Conservation (phyloP, 1,140 invertebrate genomes). For the Thaumetopoea pityocampa region DNA sequence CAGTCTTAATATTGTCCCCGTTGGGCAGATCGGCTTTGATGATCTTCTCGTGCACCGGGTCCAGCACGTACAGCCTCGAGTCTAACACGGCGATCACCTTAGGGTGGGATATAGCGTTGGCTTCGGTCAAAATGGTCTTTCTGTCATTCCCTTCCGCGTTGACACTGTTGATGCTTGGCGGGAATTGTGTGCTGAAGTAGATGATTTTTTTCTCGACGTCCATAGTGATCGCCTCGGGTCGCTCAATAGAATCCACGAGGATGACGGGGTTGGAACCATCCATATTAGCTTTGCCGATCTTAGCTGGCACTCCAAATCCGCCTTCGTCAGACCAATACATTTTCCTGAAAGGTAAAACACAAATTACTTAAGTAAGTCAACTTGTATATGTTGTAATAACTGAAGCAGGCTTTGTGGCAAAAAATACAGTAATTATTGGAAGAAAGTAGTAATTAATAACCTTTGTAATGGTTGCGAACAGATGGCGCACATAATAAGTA, state of each 20-base stretch:
- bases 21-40: slow-evolving; percentile 90
- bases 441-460: no score
- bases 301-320: slow-evolving; percentile 91
- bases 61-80: slow-evolving; percentile 90
- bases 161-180: slow-evolving; percentile 84
- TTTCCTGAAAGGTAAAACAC: slow-evolving; percentile 81
- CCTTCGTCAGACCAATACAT: slow-evolving; percentile 98
- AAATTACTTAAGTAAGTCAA: no score
- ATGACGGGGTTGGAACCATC: slow-evolving; percentile 89
- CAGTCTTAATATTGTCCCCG: slow-evolving; percentile 84
- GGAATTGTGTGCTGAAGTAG: slow-evolving; percentile 90
- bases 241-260: slow-evolving; percentile 80
- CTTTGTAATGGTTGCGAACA: no score
- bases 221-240: slow-evolving; percentile 89
- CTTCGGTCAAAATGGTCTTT: slow-evolving; percentile 81
- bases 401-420: no score
- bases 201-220: slow-evolving; percentile 90
- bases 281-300: slow-evolving; percentile 96
- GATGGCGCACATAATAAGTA: no score
- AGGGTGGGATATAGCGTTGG: slow-evolving; percentile 84
- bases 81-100: slow-evolving; percentile 91
- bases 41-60: slow-evolving; percentile 93
- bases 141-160: slow-evolving; percentile 85
- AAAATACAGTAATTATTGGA: no score
- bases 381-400: no score